phyloP scores from a whole-genome alignment of 2,113 vertebrate species.

The Nesogale talazaci region DNA sequence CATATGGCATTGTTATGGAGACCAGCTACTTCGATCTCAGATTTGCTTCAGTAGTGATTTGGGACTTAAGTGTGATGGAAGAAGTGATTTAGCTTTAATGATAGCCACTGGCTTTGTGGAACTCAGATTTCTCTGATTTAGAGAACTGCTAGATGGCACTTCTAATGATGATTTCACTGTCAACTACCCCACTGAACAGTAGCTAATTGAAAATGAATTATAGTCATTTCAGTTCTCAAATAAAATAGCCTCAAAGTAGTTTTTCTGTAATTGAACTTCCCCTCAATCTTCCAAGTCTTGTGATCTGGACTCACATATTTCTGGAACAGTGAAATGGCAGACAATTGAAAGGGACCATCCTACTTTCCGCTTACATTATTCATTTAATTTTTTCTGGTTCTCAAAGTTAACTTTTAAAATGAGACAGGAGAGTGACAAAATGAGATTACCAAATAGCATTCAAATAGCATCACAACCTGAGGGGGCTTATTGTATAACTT shows the following conservation, averaged over 20 bases:
- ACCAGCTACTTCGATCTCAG: background rate
- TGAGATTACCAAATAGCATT: background rate
- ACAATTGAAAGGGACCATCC: too few species aligned
- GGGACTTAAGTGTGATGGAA: background rate
- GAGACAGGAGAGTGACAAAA: background rate
- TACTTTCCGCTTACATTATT: background rate
- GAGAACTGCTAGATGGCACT: background rate
- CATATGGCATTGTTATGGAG: background rate
- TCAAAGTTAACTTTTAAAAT: background rate
- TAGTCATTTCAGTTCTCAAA: constrained; percentile 6
- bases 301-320: background rate
- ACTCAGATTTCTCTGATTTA: background rate
- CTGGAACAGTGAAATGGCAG: background rate
- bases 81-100: background rate
- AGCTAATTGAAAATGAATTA: background rate
- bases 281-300: background rate
- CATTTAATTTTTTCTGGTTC: background rate
- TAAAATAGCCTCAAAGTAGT: background rate
- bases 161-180: background rate
- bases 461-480: background rate
- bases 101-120: background rate
- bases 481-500: background rate
- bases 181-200: background rate
- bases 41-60: background rate
- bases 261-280: background rate